Evolutionary conservation across 2,888 invertebrate species (phyloP), one percentile per base, ranked within the genome.

Genomic region (Plebejus melissa): DNA sequence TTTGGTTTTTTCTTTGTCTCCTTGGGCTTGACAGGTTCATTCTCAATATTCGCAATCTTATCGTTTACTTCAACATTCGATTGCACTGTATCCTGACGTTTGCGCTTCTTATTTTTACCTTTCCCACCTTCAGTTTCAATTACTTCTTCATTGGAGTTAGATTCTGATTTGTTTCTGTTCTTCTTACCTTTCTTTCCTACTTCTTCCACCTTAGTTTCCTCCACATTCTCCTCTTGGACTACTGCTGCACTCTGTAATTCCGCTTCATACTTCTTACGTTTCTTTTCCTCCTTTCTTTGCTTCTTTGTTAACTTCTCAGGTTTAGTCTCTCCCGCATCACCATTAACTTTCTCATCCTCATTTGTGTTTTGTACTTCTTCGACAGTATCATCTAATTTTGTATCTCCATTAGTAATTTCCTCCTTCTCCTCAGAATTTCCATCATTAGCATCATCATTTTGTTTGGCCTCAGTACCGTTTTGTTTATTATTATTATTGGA

Each of bases 271-370:
- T 92, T 93, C 80, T 88, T 86, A 38, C 88, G 87, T 81, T 92
- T 93, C 79, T 92, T 91, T 82, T 91, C 91, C 82, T 92, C 90
- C 82, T 93, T 92, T 46, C 85, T 85, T 83, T 94, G 88, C 84
- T 94, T 92, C 78, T 92, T 93, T n/a, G 89, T 86, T 13, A 91
- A 77, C 79, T 86, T 90, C 69, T 82, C 83, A 76, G 82, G 80
- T 69, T 80, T 83, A 74, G 82, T 80, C 74, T 79, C 80, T 13
- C 79, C 78, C 71, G 72, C 80, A 77, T 79, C 77, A 69, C 75
- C 79, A 58, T 81, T 81, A 58, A 76, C 77, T 60, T 81, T 80
- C 75, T 80, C 80, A 74, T 79, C 77, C 74, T 79, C 79, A 75
- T 75, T 79, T 76, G 80, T 79, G 60, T 76, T 82, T 75, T 82